Base-by-base conservation (phyloP, 1,140 invertebrate species). In the Atta cephalotes region DNA sequence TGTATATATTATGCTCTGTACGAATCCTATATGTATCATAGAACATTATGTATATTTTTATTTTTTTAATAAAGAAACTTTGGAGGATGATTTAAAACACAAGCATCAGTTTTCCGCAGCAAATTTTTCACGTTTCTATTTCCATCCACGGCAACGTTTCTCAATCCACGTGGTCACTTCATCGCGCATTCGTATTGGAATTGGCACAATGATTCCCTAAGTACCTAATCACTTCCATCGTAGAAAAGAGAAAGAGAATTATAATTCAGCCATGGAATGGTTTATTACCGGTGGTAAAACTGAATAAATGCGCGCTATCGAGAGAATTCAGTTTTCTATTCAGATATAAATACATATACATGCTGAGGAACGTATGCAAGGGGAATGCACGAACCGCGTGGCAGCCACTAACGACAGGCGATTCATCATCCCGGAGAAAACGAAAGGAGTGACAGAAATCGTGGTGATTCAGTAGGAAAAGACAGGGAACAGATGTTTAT, bases 401-500 rank as follows among this genome's bases (percentile, higher is more conserved):
- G 77, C 66, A 79, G 80, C 74, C 65, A 79, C 86, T 92, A 92
- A 92, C 89, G 90, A 92, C 79, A 85, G 49, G 63, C 91, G 82
- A 92, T 92, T 90, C 89, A 92, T 92, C 90, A 91, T 91, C 66
- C 5, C 25, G 82, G 56, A 71, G 89, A 85, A 90, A 90, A 89
- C 82, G 89, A 90, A 91, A 84, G 87, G 80, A 88, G 82, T 91
- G 87, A 92, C 90, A 91, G 89, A 91, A 89, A 90, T 91, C 87
- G 87, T 81, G 85, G 65, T 92, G 90, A 92, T 92, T 91, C 91
- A 90, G 85, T 78, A 85, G 62, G 82, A 84, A 90, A 86, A 87
- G 70, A 88, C 86, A 86, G 87, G 58, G 78, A 92, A 85, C 86
- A 90, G 81, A 88, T 90, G 81, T 86, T 88, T 56, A 35, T 90